These are phyloP conservation scores for Ctenodactylus gundi DNA, from an alignment of 2,113 vertebrate species.

Conservation along the genomic window DNA sequence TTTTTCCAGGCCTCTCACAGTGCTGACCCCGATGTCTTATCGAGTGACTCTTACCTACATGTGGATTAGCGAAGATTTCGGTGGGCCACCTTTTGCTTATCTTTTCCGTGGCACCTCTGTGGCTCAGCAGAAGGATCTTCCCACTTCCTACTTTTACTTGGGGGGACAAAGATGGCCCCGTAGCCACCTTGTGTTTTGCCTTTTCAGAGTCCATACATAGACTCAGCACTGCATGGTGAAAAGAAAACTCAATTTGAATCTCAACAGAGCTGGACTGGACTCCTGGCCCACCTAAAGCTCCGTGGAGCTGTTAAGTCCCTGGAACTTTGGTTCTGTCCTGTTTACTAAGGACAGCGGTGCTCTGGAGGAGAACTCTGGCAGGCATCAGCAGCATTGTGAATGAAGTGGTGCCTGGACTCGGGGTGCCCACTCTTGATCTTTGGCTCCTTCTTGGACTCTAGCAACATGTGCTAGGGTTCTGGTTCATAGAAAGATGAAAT, in stretches of 20 bases:
- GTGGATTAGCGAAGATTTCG: background rate
- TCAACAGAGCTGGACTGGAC: background rate
- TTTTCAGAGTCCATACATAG: no score
- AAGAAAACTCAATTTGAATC: background rate
- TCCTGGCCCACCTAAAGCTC: background rate
- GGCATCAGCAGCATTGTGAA: no score
- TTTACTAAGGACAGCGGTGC: background rate
- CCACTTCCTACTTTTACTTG: background rate
- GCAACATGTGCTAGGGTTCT: background rate
- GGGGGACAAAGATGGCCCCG: background rate
- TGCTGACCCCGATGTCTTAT: background rate
- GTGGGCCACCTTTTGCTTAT: background rate
- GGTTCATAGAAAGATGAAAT: background rate
- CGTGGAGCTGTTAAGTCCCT: background rate
- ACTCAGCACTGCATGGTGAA: background rate
- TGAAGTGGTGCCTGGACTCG: background rate
- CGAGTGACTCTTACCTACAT: background rate
- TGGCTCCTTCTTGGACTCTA: background rate
- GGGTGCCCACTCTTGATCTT: background rate
- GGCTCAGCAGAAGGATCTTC: background rate
- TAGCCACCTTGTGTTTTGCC: background rate
- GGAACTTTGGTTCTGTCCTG: background rate
- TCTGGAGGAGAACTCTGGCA: background rate
- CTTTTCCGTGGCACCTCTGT: background rate
- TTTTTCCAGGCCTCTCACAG: background rate